These are phyloP conservation scores for Dromococcyx pavoninus DNA, from an alignment of 2,797 vertebrate species.

Conservation along the genomic window DNA sequence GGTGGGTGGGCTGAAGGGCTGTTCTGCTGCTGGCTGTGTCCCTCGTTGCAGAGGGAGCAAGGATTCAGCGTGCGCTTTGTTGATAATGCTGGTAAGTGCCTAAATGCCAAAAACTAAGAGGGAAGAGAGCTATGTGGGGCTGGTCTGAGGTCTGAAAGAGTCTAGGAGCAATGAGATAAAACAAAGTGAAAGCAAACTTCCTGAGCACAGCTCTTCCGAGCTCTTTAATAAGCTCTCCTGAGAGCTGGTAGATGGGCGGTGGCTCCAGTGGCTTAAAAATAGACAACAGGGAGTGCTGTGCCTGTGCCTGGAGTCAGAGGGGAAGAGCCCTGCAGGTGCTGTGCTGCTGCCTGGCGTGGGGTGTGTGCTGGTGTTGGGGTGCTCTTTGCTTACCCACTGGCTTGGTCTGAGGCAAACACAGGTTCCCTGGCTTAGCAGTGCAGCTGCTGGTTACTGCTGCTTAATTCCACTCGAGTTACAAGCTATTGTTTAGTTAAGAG, in stretches of 20 bases:
- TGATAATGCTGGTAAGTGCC: background rate
- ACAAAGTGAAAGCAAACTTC: background rate
- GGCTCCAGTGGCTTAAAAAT: conserved; percentile 22
- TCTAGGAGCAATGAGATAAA: background rate
- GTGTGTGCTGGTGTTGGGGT: background rate
- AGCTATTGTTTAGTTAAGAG: background rate
- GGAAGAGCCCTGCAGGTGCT: background rate
- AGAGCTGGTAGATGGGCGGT: background rate
- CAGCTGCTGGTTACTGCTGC: background rate
- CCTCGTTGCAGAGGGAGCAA: accelerated
- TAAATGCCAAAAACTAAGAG: background rate
- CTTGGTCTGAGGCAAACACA: accelerated
- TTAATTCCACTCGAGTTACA: background rate
- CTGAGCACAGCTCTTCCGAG: background rate
- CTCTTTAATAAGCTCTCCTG: conserved; percentile 35
- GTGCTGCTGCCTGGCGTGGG: background rate
- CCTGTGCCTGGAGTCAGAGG: background rate
- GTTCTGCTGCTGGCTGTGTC: too few species aligned
- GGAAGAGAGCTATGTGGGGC: background rate
- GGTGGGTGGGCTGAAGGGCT: accelerated
- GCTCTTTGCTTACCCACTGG: background rate
- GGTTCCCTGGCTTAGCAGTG: background rate
- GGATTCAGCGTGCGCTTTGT: background rate
- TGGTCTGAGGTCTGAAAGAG: background rate
- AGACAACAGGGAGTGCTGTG: background rate